Percentiles rank a stretch among this genome's conserved stretches.
Conservation (phyloP, 2,888 invertebrate genomes). For the Oligia strigilis region DNA sequence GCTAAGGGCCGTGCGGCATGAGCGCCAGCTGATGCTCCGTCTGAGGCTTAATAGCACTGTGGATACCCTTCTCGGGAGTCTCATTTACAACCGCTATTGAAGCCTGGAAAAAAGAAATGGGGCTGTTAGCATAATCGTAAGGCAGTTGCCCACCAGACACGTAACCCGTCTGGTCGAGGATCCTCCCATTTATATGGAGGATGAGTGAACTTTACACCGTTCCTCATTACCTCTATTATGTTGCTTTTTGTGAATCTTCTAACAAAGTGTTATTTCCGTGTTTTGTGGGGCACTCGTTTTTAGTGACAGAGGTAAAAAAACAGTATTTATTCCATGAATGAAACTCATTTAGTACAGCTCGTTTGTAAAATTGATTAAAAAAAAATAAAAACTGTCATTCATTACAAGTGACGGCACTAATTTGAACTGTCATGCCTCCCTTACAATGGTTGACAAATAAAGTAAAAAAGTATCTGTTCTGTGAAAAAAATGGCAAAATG, state of each 20-base stretch:
- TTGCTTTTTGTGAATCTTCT: background rate
- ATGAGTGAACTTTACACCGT: background rate
- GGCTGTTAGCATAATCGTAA: background rate
- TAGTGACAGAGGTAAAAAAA: background rate
- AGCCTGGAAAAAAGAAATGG: conserved; percentile 90
- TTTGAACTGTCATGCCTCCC: conserved; percentile 8
- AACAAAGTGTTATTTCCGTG: background rate
- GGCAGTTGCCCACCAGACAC: too few species aligned
- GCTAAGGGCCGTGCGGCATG: conserved; percentile 92
- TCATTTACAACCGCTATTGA: conserved; percentile 93
- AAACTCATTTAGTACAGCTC: background rate
- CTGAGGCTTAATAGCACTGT: conserved; percentile 92
- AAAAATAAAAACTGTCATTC: conserved; percentile 6
- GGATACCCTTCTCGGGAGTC: conserved; percentile 91
- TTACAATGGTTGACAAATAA: conserved; percentile 29
- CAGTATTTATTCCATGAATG: background rate
- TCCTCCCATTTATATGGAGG: background rate
- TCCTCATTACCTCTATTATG: background rate
- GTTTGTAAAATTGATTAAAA: background rate
- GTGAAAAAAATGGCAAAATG: conserved; percentile 63
- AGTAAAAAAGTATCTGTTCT: background rate
- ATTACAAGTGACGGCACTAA: background rate
- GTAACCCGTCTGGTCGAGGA: background rate
- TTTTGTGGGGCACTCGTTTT: background rate
- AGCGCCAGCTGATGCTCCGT: conserved; percentile 91